phyloP scores from a whole-genome alignment of 2,113 vertebrate species.

The Erpornis zantholeuca region DNA sequence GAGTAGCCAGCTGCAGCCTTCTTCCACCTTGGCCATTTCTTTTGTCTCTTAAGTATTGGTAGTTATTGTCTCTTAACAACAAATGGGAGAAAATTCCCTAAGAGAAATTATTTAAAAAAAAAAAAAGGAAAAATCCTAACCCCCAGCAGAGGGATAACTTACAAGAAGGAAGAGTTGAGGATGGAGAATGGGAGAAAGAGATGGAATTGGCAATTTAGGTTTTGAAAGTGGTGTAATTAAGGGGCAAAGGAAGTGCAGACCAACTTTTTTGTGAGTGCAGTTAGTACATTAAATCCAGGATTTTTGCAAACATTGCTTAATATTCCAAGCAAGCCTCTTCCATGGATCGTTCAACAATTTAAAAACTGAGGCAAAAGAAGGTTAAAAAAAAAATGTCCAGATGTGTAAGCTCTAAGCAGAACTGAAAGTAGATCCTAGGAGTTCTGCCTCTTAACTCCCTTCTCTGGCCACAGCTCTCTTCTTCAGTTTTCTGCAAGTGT shows the following conservation, averaged over 20 bases:
- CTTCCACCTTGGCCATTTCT: background rate
- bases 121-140: background rate
- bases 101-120: background rate
- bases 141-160: background rate
- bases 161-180: background rate
- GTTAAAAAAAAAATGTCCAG: background rate
- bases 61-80: background rate
- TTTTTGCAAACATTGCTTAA: background rate
- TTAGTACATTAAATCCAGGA: background rate
- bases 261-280: background rate
- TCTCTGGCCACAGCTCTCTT: background rate
- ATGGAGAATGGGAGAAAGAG: background rate
- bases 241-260: background rate
- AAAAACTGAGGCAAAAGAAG: background rate
- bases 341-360: background rate
- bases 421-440: background rate
- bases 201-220: background rate
- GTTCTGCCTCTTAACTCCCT: background rate
- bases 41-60: background rate
- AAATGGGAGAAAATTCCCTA: background rate
- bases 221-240: background rate
- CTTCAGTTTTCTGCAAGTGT: background rate
- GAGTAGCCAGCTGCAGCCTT: background rate
- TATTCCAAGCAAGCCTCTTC: background rate
- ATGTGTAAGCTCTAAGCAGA: background rate